These are phyloP conservation scores for Drosophila mayaguana DNA, from an alignment of 2,888 invertebrate species.

Conservation along the genomic window DNA sequence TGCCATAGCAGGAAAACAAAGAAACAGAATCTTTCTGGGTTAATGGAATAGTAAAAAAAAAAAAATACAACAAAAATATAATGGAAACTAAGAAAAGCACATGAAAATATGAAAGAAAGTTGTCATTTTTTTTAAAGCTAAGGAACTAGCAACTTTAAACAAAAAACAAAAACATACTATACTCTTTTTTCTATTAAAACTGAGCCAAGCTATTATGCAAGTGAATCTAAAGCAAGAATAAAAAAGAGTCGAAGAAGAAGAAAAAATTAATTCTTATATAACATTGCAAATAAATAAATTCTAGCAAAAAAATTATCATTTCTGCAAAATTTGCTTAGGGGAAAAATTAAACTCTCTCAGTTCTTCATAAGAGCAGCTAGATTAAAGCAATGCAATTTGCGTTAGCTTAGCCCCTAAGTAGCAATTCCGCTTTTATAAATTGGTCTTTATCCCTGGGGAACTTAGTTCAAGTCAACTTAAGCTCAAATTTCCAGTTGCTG, in stretches of 20 bases:
- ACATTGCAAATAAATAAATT: no score
- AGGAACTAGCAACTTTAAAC: not conserved
- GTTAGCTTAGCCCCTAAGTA: not conserved
- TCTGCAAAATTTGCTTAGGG: no score
- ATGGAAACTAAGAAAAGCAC: not conserved
- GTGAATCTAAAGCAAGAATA: no score
- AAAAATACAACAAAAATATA: not conserved
- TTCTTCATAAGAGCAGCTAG: not conserved
- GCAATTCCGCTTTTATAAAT: not conserved
- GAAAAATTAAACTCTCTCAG: no score
- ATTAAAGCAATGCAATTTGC: not conserved
- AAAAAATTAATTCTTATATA: no score
- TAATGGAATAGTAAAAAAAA: conserved; percentile 34
- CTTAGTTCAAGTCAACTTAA: not conserved
- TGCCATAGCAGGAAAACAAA: conserved; percentile 37
- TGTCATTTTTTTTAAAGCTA: not conserved
- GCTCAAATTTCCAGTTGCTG: not conserved
- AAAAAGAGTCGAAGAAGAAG: no score
- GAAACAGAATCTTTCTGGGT: conserved; percentile 40
- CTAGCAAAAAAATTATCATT: no score
- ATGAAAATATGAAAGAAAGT: not conserved
- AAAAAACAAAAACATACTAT: no score
- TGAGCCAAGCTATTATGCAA: no score
- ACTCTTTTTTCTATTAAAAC: not conserved
- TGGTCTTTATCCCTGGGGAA: not conserved